Evolutionary conservation across 2,797 vertebrate species (phyloP).

Genomic region (Aphelocoma californica): DNA sequence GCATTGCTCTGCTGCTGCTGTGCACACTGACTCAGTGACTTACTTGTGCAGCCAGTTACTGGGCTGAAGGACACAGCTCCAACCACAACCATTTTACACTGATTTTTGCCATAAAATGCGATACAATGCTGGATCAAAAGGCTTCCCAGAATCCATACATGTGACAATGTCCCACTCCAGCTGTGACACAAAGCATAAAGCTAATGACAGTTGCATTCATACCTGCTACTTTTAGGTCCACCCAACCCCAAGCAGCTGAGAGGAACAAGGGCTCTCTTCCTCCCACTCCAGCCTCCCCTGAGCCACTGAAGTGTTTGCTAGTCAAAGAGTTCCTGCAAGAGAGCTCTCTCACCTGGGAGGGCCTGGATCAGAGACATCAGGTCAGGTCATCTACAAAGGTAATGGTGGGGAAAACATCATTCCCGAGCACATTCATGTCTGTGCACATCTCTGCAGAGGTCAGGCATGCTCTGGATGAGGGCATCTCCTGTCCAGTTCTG

Average conservation of each 20-base stretch:
- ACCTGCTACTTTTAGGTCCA: background rate
- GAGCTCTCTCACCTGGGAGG: background rate
- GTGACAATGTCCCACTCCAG: background rate
- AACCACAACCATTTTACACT: background rate
- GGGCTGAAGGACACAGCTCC: background rate
- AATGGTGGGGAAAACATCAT: background rate
- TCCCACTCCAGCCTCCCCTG: background rate
- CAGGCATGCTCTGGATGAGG: background rate
- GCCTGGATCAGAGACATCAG: background rate
- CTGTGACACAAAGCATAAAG: background rate
- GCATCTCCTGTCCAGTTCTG: background rate
- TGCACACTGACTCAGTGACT: background rate
- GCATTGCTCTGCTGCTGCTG: background rate
- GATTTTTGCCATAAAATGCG: background rate
- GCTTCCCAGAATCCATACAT: background rate
- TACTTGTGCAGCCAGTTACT: background rate
- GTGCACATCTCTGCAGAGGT: background rate
- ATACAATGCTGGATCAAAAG: background rate
- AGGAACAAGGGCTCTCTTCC: background rate
- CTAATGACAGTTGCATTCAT: background rate
- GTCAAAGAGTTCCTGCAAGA: background rate
- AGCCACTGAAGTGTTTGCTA: background rate
- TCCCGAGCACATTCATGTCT: background rate
- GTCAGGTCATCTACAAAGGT: background rate
- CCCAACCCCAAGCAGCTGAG: background rate